phyloP scores from a whole-genome alignment of 30 jellyfish, hydroid and myxozoan species.

The Turritopsis rubra region DNA sequence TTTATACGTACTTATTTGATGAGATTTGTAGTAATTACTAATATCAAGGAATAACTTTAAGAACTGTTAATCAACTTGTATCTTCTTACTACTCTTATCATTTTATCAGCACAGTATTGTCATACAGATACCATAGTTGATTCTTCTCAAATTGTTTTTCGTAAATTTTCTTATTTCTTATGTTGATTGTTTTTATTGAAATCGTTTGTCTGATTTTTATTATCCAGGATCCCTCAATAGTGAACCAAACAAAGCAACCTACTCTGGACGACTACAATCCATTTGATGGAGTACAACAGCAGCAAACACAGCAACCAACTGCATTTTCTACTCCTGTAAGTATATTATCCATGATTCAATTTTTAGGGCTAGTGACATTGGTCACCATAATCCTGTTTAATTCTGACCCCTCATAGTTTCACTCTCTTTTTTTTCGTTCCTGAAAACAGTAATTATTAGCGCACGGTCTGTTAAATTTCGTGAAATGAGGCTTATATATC shows the following conservation, averaged over 20 bases:
- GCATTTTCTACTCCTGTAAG: background rate
- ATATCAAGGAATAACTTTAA: background rate
- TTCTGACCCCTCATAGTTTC: no score
- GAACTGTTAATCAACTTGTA: background rate
- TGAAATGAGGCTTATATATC: no score
- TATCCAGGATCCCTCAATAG: conserved; percentile 30
- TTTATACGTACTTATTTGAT: background rate
- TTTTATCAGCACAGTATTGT: background rate
- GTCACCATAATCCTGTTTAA: no score
- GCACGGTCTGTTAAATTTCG: no score
- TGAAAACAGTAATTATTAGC: no score
- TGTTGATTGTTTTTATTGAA: background rate
- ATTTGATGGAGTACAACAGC: conserved; percentile 12
- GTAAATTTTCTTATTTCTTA: background rate
- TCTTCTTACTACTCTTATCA: background rate
- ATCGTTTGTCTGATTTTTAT: background rate
- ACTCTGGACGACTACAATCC: conserved; percentile 20
- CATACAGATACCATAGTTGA: background rate
- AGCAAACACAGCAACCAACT: background rate
- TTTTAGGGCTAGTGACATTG: no score
- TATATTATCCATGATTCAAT: background rate
- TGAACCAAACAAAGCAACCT: conserved; percentile 12
- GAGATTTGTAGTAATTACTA: background rate
- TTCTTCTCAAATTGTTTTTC: background rate
- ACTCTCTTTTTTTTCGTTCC: no score